Evolutionary conservation across 37 sponge, comb jelly and placozoan genomes (phyloP).

Genomic region (Halichondria panicea): DNA sequence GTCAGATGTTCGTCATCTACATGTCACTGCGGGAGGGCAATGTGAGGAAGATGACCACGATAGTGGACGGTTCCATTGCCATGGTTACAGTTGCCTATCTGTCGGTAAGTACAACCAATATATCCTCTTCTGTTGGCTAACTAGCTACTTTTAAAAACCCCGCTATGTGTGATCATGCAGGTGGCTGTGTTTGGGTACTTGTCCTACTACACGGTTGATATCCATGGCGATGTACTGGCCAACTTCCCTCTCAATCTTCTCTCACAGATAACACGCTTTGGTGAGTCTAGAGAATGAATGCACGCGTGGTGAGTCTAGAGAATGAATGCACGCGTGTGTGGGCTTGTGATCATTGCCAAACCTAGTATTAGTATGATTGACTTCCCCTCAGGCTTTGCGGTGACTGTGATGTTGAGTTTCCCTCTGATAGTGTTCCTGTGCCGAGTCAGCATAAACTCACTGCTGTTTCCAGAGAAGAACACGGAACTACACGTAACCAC

Average conservation of each 20-base stretch:
- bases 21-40: constrained; percentile 43
- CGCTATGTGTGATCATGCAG: too few relatives aligned
- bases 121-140: background rate
- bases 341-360: too few relatives aligned
- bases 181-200: constrained; percentile 75
- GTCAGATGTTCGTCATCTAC: constrained; percentile 68
- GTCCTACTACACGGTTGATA: constrained; percentile 23
- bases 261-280: constrained; percentile 43
- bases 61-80: constrained; percentile 40
- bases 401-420: constrained; percentile 70
- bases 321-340: too few relatives aligned
- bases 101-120: constrained; percentile 37
- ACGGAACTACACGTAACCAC: constrained; percentile 12
- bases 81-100: constrained; percentile 45
- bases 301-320: constrained; percentile 49
- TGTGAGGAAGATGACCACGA: constrained; percentile 41
- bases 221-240: constrained; percentile 68
- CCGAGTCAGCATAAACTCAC: constrained; percentile 71
- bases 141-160: background rate
- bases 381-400: constrained; percentile 55
- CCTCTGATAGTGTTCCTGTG: constrained; percentile 75
- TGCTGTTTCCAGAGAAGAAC: constrained; percentile 29
- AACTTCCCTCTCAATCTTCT: constrained; percentile 50
- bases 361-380: background rate
- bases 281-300: constrained; percentile 42